Percentiles rank a stretch among this genome's conserved stretches.
phyloP scores from a whole-genome alignment of 92 coral and sea anemone species.

The Paramuricea clavata region DNA sequence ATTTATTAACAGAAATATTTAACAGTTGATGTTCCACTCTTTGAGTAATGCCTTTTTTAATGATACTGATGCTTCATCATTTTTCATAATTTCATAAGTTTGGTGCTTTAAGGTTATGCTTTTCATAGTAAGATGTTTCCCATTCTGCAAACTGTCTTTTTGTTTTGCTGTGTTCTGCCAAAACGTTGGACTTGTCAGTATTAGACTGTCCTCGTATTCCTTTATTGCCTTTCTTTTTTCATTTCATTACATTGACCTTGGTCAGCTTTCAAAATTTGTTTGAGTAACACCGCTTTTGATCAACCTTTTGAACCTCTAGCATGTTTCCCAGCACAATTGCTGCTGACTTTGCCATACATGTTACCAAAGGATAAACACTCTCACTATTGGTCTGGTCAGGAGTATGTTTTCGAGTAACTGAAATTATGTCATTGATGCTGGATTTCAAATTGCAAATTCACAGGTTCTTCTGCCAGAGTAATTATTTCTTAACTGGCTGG shows the following conservation, averaged over 20 bases:
- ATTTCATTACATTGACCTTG: not conserved
- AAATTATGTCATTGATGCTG: not conserved
- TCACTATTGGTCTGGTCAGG: too few relatives aligned
- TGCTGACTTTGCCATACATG: not conserved
- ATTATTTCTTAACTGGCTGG: not conserved
- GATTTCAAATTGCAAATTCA: not conserved
- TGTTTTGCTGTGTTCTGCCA: conserved; percentile 44
- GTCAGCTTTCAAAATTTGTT: not conserved
- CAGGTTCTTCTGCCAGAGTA: not conserved
- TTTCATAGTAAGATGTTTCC: conserved; percentile 56
- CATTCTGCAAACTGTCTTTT: conserved; percentile 54
- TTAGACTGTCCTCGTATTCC: conserved; percentile 47
- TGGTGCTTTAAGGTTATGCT: conserved; percentile 56
- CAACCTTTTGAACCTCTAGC: not conserved
- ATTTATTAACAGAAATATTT: not conserved
- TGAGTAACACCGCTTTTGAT: not conserved
- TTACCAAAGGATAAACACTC: not conserved
- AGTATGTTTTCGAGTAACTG: too few relatives aligned
- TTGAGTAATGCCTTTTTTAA: conserved; percentile 57
- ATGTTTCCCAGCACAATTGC: not conserved
- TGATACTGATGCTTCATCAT: conserved; percentile 34
- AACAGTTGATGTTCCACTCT: conserved; percentile 53
- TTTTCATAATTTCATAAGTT: conserved; percentile 52
- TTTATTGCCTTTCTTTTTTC: conserved; percentile 28
- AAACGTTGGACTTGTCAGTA: conserved; percentile 50